Conservation (phyloP, 2,113 vertebrate genomes). For the Sprattus sprattus region DNA sequence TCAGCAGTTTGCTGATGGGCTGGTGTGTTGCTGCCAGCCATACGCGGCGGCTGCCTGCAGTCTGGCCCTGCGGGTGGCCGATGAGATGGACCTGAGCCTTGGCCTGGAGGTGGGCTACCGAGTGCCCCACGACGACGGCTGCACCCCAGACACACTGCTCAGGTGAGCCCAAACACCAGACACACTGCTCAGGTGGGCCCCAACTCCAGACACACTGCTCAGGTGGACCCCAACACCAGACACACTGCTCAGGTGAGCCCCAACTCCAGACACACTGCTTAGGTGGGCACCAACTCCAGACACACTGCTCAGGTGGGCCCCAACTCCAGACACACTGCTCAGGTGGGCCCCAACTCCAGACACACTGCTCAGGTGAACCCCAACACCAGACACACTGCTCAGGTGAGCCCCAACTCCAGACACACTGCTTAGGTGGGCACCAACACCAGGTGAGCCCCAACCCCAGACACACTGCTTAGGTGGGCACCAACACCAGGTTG, state of each 20-base stretch:
- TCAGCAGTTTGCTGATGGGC: constrained; percentile 77
- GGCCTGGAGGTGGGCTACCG: constrained; percentile 93
- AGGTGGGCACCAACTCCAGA: not conserved
- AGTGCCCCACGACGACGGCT: constrained; percentile 89
- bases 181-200: not conserved
- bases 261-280: not conserved
- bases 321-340: not conserved
- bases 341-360: not conserved
- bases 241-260: too few species aligned
- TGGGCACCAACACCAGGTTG: constrained; percentile 52
- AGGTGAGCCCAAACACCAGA: constrained; percentile 68
- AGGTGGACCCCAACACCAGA: not conserved
- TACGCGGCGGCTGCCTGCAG: constrained; percentile 82
- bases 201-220: not conserved
- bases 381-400: not conserved
- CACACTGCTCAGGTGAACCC: constrained; percentile 79
- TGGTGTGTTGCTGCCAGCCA: constrained; percentile 87
- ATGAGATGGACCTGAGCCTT: constrained; percentile 96
- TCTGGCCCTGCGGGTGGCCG: constrained; percentile 85
- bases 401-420: constrained; percentile 64
- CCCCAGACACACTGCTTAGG: constrained; percentile 88
- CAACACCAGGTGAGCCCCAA: too few species aligned
- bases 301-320: too few species aligned
- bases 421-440: too few species aligned
- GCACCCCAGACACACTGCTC: constrained; percentile 85